These are phyloP conservation scores for Hydractinia echinata DNA, from an alignment of 30 jellyfish, hydroid and myxozoan species.

Conservation along the genomic window DNA sequence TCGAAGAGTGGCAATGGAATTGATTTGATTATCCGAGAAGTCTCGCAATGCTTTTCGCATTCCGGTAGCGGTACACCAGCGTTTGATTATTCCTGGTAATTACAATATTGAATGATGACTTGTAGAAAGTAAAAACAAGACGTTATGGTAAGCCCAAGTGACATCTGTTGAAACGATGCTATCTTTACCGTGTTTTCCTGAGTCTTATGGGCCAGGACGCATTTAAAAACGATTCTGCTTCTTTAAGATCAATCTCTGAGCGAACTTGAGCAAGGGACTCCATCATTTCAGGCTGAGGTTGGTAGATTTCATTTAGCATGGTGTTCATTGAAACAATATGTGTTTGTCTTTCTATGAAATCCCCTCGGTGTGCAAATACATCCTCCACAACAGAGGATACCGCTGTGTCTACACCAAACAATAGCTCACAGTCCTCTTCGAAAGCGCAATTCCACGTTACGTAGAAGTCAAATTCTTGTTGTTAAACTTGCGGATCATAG, in stretches of 20 bases:
- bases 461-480: slow-evolving; percentile 28
- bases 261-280: slow-evolving; percentile 51
- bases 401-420: slow-evolving; percentile 41
- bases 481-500: slow-evolving; percentile 49
- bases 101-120: slow-evolving; percentile 26
- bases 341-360: slow-evolving; percentile 31
- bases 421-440: slow-evolving; percentile 44
- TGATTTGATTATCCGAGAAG: slow-evolving; percentile 23
- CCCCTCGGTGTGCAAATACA: slow-evolving; percentile 14
- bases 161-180: slow-evolving; percentile 6
- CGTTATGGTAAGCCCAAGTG: slow-evolving; percentile 21
- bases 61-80: slow-evolving; percentile 41
- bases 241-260: not conserved
- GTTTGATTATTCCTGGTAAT: slow-evolving; percentile 34
- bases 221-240: slow-evolving; percentile 15
- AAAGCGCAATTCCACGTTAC: slow-evolving; percentile 34
- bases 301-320: slow-evolving; percentile 34
- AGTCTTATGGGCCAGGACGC: not conserved
- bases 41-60: slow-evolving; percentile 33
- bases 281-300: slow-evolving; percentile 47
- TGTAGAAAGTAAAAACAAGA: slow-evolving; percentile 33
- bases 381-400: slow-evolving; percentile 30
- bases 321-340: slow-evolving; percentile 24
- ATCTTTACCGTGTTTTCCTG: slow-evolving; percentile 26
- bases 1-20: slow-evolving; percentile 21